Evolutionary conservation across 2,113 vertebrate species (phyloP).

Genomic region (Ranitomeya variabilis): DNA sequence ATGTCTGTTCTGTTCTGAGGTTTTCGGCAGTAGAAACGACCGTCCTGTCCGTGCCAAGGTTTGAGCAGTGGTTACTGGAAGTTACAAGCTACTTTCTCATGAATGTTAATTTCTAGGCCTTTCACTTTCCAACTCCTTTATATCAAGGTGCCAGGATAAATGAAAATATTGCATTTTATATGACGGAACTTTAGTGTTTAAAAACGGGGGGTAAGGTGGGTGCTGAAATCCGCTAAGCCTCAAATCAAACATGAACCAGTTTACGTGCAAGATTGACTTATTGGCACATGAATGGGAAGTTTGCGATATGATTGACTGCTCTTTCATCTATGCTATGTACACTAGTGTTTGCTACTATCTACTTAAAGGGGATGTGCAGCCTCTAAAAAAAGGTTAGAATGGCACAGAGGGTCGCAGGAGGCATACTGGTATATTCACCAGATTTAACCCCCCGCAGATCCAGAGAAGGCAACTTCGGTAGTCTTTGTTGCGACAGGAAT

Average conservation of each 20-base stretch:
- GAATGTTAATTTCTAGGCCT: constrained; percentile 46
- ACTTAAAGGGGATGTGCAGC: too few relatives aligned
- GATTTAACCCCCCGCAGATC: too few relatives aligned
- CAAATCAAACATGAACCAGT: neutral
- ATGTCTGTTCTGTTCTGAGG: constrained; percentile 46
- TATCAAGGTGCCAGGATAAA: constrained; percentile 28
- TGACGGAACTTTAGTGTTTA: neutral
- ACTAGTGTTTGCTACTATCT: too few relatives aligned
- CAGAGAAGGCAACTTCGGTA: too few relatives aligned
- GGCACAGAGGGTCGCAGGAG: too few relatives aligned
- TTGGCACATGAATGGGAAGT: neutral
- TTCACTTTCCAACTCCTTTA: constrained; percentile 1
- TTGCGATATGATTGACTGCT: neutral
- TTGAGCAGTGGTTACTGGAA: constrained; percentile 54
- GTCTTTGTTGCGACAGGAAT: too few relatives aligned
- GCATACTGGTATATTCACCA: too few relatives aligned
- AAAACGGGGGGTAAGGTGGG: neutral
- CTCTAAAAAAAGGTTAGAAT: too few relatives aligned
- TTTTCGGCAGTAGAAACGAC: neutral
- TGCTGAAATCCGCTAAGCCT: neutral
- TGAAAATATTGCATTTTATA: constrained; percentile 18
- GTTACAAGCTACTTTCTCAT: constrained; percentile 23
- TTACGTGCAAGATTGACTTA: neutral
- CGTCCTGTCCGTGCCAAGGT: constrained; percentile 37
- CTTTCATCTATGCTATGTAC: neutral